Evolutionary conservation across 2,888 invertebrate species (phyloP).

Genomic region (Drosophila cracens): DNA sequence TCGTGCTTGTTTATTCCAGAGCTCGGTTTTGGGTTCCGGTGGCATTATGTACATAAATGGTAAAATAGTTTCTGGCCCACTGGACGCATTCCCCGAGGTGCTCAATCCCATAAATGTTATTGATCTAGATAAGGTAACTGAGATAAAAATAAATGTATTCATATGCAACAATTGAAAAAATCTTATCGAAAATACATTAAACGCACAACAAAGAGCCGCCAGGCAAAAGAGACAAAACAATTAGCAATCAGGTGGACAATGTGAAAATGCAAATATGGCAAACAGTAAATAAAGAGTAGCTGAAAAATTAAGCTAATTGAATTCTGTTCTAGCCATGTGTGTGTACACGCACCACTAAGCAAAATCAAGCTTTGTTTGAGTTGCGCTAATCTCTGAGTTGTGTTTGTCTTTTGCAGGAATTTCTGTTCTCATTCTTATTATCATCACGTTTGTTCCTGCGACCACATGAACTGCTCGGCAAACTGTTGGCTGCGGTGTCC

Average conservation of each 20-base stretch:
- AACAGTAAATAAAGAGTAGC: not conserved
- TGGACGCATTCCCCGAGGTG: constrained; percentile 83
- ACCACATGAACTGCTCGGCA: constrained; percentile 84
- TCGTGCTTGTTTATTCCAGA: constrained; percentile 62
- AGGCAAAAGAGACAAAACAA: constrained; percentile 61
- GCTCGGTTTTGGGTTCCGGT: constrained; percentile 84
- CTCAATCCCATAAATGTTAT: constrained; percentile 82
- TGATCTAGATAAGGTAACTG: constrained; percentile 84
- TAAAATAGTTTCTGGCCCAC: constrained; percentile 84
- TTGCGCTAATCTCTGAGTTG: constrained; percentile 16
- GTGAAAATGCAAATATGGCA: not conserved
- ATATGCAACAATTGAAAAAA: not conserved
- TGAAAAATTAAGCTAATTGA: constrained; percentile 27
- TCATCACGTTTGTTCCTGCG: constrained; percentile 85
- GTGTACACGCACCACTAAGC: not conserved
- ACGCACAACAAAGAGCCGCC: constrained; percentile 17
- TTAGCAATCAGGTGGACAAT: constrained; percentile 60
- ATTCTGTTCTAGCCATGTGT: not conserved
- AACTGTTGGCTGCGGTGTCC: constrained; percentile 84
- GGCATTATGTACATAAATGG: constrained; percentile 85
- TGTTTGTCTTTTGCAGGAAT: constrained; percentile 79
- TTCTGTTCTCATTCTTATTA: constrained; percentile 85
- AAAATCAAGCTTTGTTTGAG: not conserved
- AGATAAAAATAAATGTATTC: not conserved
- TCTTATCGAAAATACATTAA: not conserved